A percentile compares a stretch with the other conserved stretches of the same genome.
These are phyloP conservation scores for Desmophyllum pertusum DNA, from an alignment of 92 coral and sea anemone genomes.

Conservation along the genomic window DNA sequence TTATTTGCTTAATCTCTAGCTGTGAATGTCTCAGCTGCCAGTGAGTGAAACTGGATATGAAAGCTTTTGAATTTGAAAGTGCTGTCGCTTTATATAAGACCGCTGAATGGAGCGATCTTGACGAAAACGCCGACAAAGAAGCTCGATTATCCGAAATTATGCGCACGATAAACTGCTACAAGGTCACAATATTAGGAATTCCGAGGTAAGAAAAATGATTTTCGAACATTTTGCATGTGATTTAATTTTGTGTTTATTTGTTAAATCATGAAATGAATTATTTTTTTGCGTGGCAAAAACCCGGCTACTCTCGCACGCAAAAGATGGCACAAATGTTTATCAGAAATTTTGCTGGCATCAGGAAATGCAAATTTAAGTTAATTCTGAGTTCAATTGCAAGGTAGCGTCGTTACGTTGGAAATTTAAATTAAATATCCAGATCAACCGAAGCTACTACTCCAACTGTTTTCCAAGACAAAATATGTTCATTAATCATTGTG, in stretches of 20 bases:
- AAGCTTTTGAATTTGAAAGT: background rate
- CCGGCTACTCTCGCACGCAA: background rate
- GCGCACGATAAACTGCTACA: background rate
- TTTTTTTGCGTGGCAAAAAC: background rate
- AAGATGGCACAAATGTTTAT: background rate
- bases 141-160: background rate
- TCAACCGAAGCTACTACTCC: background rate
- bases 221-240: background rate
- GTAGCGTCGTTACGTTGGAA: background rate
- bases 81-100: background rate
- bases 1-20: background rate
- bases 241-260: background rate
- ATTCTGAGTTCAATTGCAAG: background rate
- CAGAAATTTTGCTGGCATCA: background rate
- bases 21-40: background rate
- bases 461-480: no score
- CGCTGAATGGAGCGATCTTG: background rate
- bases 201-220: background rate
- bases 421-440: background rate
- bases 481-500: background rate
- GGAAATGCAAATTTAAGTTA: background rate
- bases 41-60: background rate
- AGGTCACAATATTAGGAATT: background rate
- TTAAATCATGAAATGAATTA: background rate
- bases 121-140: background rate